Evolutionary conservation across 53 echinoderm and acorn worm genomes (phyloP), one percentile per base, ranked within the genome.

Genomic region (Temnopleurus reevesii): DNA sequence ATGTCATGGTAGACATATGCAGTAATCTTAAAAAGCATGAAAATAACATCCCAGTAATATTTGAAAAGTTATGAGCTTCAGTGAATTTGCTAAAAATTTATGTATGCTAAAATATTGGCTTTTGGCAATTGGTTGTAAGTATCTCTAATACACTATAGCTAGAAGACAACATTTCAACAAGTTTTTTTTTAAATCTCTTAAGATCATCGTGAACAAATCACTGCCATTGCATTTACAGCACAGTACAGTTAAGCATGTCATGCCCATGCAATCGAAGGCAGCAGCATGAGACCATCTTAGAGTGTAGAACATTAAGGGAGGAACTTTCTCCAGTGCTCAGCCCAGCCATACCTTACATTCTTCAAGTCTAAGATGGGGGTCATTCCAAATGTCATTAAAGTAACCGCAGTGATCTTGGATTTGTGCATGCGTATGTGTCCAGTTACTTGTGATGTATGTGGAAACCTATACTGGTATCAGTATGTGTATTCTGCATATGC

Each of bases 331-430:
- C 41, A 19, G 36, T 71, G 7, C 41, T n/a, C 2, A 71, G 31
- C 83, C 55, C 21, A 8, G 35, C 83, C 85, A 85, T 85, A 85
- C 85, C 85, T 85, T 59, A 23, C 85, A 85, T 85, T 85, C 85
- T 60, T 59, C 29, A 26, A 9, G 85, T 85, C 85, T 85, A 59
- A 85, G 85, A 60, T 60, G 23, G 85, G n/a, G 85, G 85, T 85
- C 85, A 60, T 60, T 59, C 13, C 41, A 85, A 85, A 85, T 85
- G 85, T 85, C 85, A 85, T 46, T 85, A 44, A 59, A 60, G 59
- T 36, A 44, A 43, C 61, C 19, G 4, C 15, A 15, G 53, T 10
- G 29, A 10, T 35, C 83, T 79, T 79, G 49, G 47, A 19, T 47
- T 27, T 79, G 79, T 49, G 49, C 28, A 34, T 79, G 17, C 27